Base-by-base conservation (phyloP, 2,888 invertebrate species). In the Ochlodes sylvanus region DNA sequence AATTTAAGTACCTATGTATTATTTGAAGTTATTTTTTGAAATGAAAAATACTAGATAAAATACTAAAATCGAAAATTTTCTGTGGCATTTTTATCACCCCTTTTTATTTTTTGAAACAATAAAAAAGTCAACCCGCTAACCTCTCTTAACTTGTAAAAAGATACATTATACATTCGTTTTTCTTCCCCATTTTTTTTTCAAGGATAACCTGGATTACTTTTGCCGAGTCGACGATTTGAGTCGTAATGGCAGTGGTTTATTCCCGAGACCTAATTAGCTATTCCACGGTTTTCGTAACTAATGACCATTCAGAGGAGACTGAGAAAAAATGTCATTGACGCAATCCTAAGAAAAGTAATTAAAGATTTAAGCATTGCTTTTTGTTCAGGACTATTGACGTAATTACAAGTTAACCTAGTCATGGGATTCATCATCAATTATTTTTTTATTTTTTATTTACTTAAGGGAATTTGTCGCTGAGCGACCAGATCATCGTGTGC, bases 141-240 rank as follows among this genome's bases (percentile, higher is more conserved):
- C 27, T 10, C 54, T 9, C 34, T 1, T 42, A 55, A 41, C 42
- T 55, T 55, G 15, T 42, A 42, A 15, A 42, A 54, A 52, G 9
- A 21, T 15, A 62, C 52, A 63, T 63, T 34, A 56, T 56, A 19
- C 44, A 57, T 64, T 56, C 64, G 64, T 64, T 64, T 63, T 64
- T 63, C 47, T 47, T 56, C 15, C 27, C 42, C 47, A 56, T 32
- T 55, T 55, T 64, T 27, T 64, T 64, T 63, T 63, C 56, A 32
- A 54, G 32, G 64, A 56, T 64, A 64, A 19, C 64, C 64, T 38
- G 64, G 64, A 55, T 63, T 64, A 64, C 64, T 27, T 63, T 63
- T 57, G 17, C 64, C 19, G 56, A 64, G 56, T 57, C 64, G 56
- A 64, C 64, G 64, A 64, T 47, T 64, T 57, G 47, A 57, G 64